Evolutionary conservation across 2,888 invertebrate species (phyloP), one percentile per base, ranked within the genome.

Genomic region (Hydriomena furcata): DNA sequence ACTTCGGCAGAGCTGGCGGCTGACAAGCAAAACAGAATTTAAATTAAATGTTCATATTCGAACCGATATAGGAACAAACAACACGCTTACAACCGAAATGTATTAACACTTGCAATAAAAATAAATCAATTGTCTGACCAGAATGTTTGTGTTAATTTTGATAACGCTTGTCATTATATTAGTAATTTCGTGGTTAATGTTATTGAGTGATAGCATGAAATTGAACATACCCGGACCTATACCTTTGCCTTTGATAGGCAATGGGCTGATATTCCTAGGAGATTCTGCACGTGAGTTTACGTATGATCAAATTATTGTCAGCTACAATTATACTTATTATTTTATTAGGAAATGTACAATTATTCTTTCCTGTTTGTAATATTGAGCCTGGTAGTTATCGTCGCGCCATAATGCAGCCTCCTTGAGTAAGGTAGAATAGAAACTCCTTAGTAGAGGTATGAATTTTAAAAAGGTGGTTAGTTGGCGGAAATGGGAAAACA

Each of bases 171-270:
- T 46, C 7, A 24, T 56, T 10, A 11, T 56, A 8, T 5, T 60
- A n/a, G n/a, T 56, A 8, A 23, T 63, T 7, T 79, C 76, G 5
- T 78, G 76, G 76, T 23, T 71, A 6, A 46, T 45, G 43, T 67
- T 76, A 7, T 41, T 72, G 7, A 42, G 38, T 12, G 77, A 76
- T 47, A 61, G 53, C 20, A 71, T 58, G 37, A 60, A 27, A 0
- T 46, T 50, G 5, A 68, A 74, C 17, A 5, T 74, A n/a, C 61
- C 64, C 0, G 79, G 79, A 4, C 84, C 88, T 0, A 21, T 55
- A 0, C 69, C 76, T 0, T 58, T 81, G 28, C 92, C 92, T 0
- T 10, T 92, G 5, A 28, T 92, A 6, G 92, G 92, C 0, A 90
- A 91, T 71, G 91, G 76, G 0, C 63, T 82, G 13, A 66, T 84